phyloP scores from a whole-genome alignment of 2,797 vertebrate genomes.

The Melopsittacus undulatus region DNA sequence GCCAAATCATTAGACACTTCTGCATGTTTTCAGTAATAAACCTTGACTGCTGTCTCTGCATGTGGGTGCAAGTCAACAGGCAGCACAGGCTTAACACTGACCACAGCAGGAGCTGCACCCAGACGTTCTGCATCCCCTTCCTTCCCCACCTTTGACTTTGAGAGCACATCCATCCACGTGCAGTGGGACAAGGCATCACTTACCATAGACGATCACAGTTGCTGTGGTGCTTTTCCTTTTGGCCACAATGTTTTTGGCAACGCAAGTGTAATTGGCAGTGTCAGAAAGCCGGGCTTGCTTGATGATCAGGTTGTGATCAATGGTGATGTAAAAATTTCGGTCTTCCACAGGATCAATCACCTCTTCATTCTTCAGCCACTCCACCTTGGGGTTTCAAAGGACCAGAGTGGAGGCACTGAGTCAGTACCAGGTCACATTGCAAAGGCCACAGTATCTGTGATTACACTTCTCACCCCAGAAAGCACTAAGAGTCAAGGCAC shows the following conservation, averaged over 20 bases:
- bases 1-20: neutral
- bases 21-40: neutral
- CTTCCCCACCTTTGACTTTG: fast-evolving
- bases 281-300: slow-evolving; percentile 97
- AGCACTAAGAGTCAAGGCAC: fast-evolving
- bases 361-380: slow-evolving; percentile 98
- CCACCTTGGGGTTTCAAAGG: slow-evolving; percentile 82
- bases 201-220: slow-evolving; percentile 96
- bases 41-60: neutral
- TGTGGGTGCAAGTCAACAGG: neutral
- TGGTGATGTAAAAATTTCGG: slow-evolving; percentile 98
- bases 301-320: slow-evolving; percentile 98
- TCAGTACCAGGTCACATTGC: neutral
- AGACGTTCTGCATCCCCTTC: neutral
- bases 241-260: slow-evolving; percentile 97
- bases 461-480: neutral
- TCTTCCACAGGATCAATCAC: slow-evolving; percentile 94
- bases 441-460: neutral
- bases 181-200: neutral
- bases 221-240: slow-evolving; percentile 96
- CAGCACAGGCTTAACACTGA: neutral
- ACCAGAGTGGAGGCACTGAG: neutral
- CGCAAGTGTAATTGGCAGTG: slow-evolving; percentile 97
- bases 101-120: fast-evolving
- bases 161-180: fast-evolving